Percentiles rank a stretch among this genome's conserved stretches.
Evolutionary conservation across 2,797 vertebrate species (phyloP).

Genomic region (Eleutherodactylus coqui): DNA sequence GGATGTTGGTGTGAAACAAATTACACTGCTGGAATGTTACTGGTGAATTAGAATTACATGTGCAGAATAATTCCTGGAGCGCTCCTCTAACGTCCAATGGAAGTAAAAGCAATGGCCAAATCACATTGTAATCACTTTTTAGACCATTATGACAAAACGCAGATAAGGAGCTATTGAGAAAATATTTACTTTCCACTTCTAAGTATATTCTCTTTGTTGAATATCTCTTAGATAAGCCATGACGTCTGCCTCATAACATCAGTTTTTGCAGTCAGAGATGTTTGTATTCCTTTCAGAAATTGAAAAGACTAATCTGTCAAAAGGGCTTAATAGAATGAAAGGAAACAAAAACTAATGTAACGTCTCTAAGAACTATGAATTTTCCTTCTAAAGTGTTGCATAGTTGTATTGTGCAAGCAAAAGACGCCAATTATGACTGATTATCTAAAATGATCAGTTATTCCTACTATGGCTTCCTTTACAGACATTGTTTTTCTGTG

Average conservation of each 20-base stretch:
- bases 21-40: too few species aligned
- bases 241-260: conserved; percentile 42
- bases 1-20: too few species aligned
- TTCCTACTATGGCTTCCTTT: too few species aligned
- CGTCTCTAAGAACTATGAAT: neutral
- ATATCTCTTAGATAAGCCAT: conserved; percentile 47
- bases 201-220: conserved; percentile 43
- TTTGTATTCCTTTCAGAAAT: conserved; percentile 38
- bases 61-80: too few species aligned
- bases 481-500: too few species aligned
- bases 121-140: neutral
- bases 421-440: too few species aligned
- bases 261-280: conserved; percentile 43
- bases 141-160: conserved; percentile 9
- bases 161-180: conserved; percentile 17
- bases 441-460: too few species aligned
- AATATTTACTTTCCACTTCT: conserved; percentile 47
- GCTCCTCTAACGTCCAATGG: too few species aligned
- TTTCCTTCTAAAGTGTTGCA: neutral
- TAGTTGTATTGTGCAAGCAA: neutral
- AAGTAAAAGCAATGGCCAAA: neutral
- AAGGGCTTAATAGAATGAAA: neutral
- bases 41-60: too few species aligned
- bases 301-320: conserved; percentile 4
- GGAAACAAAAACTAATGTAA: conserved; percentile 8